Base-by-base conservation (phyloP, 2,888 invertebrate genomes). In the Pyrgus malvae region DNA sequence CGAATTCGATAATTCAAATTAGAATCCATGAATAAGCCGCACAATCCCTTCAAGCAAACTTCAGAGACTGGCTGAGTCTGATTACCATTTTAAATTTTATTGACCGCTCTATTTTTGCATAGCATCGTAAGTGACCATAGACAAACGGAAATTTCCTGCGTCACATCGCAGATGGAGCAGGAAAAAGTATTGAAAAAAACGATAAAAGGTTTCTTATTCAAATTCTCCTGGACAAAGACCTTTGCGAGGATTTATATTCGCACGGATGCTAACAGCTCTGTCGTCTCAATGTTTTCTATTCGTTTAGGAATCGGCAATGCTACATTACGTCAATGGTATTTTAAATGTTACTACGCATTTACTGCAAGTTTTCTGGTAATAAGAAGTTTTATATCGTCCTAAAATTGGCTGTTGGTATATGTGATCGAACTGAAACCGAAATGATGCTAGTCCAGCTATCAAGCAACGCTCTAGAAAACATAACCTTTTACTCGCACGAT, bases 401-500 rank as follows among this genome's bases (percentile, higher is more conserved):
- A 21, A 4, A 3, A 4, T 4, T 21, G 6, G 21, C 3, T 21
- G 21, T 6, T 6, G 4, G 27, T 33, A 14, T 33, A 3, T 7
- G 12, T 11, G 33, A 14, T 33, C 5, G 37, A 16, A 17, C 37
- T 3, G 12, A n/a, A 33, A 12, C 1, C 2, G 42, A 12, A 37
- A n/a, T 9, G 19, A 16, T 17, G 17, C 27, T 11, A 53, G 29
- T 41, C 40, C 12, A 31, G 21, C 49, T 31, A n/a, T 2, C 11
- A 19, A 25, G 11, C 33, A 14, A 31, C 45, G 23, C n/a, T 11
- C 6, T 23, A 44, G 31, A 29, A 48, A 48, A 12, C 25, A 37
- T 48, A 55, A 44, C 48, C 31, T 48, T 48, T 48, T 44, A 55
- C 37, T 42, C 55, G 41, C 41, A 42, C 48, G 41, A 59, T 62